Base-by-base conservation (phyloP, 1,140 invertebrate genomes). In the Lethrus apterus region DNA sequence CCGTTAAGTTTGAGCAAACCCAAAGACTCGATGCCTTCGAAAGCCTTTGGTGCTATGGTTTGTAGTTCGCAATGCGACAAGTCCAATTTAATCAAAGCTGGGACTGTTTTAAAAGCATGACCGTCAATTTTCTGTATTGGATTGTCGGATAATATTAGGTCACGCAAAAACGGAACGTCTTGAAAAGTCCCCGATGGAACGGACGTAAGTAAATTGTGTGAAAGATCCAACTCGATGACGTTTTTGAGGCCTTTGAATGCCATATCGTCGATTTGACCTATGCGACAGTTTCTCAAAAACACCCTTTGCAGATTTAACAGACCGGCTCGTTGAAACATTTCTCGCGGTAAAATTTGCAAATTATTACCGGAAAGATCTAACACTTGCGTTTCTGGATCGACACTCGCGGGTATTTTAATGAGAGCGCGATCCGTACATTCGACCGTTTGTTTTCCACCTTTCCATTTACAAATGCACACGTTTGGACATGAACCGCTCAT, bases 391-490 rank as follows among this genome's bases (percentile, higher is more conserved):
- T 84, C 87, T 3, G 83, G 76, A 66, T 91, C 85, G 36, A 93
- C 81, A 49, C 78, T 79, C 46, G 83, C 79, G 1, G 90, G 91
- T 46, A 94, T 81, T 26, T 78, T 81, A 51, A 84, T 87, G 34
- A 93, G 75, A 20, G 76, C 79, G 11, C 84, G 79, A 65, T 89
- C 80, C 44, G 81, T 76, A 68, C 90, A 94, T 69, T 92, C 89
- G 14, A 91, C 89, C 15, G 86, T 89, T 58, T 88, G 83, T 70
- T 93, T 93, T 46, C 89, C 89, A 57, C 83, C 80, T 70, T 92
- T 90, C 91, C 91, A 93, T 68, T 91, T 93, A 70, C 89, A 93
- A 48, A 76, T 75, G 66, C 90, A 93, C 55, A 85, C 79, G 15
- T 78, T 76, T 31, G 86, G 83, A 58, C 87, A 90, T 50, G 71